Conservation (phyloP, 2,113 vertebrate species). For the Bos taurus region ARS-UCD2.0 NC_037330.1:38853001-38853500, state of each 20-base stretch:
- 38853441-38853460: neutral
- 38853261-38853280: slow-evolving; percentile 10
- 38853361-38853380: neutral
- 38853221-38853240: neutral
- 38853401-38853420: neutral
- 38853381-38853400: neutral
- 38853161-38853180: neutral
- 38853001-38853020: neutral
- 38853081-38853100: neutral
- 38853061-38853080: slow-evolving; percentile 13
- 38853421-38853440: neutral
- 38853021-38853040: neutral
- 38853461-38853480: neutral
- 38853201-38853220: neutral
- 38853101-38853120: neutral
- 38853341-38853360: neutral
- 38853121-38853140: neutral
- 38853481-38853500: neutral
- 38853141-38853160: neutral
- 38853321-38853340: neutral
- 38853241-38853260: slow-evolving; percentile 23
- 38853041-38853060: neutral
- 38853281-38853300: neutral
- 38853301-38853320: slow-evolving; percentile 11
- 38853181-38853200: neutral